Conservation (phyloP, 1,140 invertebrate genomes). For the Cydia amplana region DNA sequence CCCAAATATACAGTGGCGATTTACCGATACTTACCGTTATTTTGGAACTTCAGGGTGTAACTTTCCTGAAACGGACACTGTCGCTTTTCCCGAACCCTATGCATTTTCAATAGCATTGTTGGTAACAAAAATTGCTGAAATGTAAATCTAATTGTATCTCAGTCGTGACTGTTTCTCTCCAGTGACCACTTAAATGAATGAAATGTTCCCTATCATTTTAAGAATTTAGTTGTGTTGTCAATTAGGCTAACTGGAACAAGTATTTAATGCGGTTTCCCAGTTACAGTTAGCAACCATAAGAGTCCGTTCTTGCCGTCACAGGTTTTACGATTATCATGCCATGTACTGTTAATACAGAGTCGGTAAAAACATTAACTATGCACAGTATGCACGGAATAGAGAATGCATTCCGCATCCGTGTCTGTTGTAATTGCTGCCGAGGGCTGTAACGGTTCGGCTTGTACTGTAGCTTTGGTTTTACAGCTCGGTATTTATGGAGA, state of each 20-base stretch:
- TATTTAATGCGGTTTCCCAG: neutral
- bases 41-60: too few relatives aligned
- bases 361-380: constrained; percentile 24
- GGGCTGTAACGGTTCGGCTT: constrained; percentile 1
- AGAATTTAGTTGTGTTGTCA: neutral
- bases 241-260: neutral
- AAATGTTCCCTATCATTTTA: neutral
- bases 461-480: neutral
- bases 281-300: neutral
- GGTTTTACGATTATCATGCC: neutral
- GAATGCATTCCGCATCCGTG: constrained; percentile 24
- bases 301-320: neutral
- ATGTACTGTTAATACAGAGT: neutral
- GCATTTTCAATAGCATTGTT: too few relatives aligned
- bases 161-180: neutral
- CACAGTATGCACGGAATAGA: constrained; percentile 18
- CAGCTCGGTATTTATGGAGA: neutral
- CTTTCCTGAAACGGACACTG: too few relatives aligned
- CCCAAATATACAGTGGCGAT: too few relatives aligned
- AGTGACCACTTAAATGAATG: neutral
- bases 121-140: neutral
- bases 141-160: neutral
- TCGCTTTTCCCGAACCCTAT: too few relatives aligned
- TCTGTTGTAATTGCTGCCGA: constrained; percentile 16
- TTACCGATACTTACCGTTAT: too few relatives aligned